Conservation (phyloP, 2,113 vertebrate species). For the Macrotis lagotis region DNA sequence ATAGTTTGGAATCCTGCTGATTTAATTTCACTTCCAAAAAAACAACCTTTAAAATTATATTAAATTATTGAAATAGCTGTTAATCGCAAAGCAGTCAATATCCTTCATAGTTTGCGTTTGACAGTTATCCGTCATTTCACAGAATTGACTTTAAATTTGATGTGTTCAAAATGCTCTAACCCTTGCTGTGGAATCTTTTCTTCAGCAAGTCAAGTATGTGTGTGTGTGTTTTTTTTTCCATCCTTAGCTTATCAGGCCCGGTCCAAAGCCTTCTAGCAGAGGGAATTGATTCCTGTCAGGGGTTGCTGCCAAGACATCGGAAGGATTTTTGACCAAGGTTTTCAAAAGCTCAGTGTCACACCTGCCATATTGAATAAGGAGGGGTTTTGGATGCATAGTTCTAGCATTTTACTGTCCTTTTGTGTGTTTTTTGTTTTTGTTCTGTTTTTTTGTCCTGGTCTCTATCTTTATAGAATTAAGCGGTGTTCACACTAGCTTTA, state of each 20-base stretch:
- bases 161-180: constrained; percentile 87
- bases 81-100: constrained; percentile 80
- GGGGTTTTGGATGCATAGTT: constrained; percentile 87
- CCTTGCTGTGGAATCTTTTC: constrained; percentile 89
- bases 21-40: constrained; percentile 54
- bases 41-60: constrained; percentile 67
- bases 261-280: constrained; percentile 89
- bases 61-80: constrained; percentile 80
- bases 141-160: constrained; percentile 76
- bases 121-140: constrained; percentile 76
- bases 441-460: constrained; percentile 67
- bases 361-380: constrained; percentile 91
- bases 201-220: constrained; percentile 81
- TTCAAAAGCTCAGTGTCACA: constrained; percentile 98
- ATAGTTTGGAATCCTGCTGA: constrained; percentile 72
- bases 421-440: constrained; percentile 77
- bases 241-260: constrained; percentile 85
- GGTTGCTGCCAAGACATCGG: constrained; percentile 93
- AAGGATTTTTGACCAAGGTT: constrained; percentile 99
- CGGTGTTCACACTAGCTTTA: constrained; percentile 90
- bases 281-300: constrained; percentile 90
- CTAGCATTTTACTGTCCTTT: constrained; percentile 83
- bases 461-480: constrained; percentile 82
- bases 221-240: constrained; percentile 79
- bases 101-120: constrained; percentile 80